Base-by-base conservation (phyloP, 2,888 invertebrate species). In the Saturnia japonica region DNA sequence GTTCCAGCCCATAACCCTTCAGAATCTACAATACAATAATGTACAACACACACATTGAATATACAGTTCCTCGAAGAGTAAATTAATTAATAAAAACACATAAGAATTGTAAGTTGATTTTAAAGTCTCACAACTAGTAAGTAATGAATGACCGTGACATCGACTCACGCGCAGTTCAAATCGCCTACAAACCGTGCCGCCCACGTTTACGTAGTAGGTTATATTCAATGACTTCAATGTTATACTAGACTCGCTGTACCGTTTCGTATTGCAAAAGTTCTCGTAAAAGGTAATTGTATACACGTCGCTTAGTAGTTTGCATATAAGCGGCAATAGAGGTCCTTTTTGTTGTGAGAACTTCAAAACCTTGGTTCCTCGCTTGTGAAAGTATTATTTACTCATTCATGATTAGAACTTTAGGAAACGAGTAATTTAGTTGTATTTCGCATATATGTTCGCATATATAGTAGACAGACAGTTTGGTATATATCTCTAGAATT, bases 81-180 rank as follows among this genome's bases (percentile, higher is more conserved):
- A n/a, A n/a, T n/a, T n/a, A n/a, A n/a, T n/a, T n/a, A n/a, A n/a
- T n/a, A n/a, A n/a, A n/a, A n/a, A n/a, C n/a, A n/a, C n/a, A n/a
- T n/a, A n/a, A n/a, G n/a, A n/a, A n/a, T n/a, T n/a, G n/a, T n/a
- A n/a, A n/a, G n/a, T n/a, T n/a, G n/a, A n/a, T 57, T 57, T 57
- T 64, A 19, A 62, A 62, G 34, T 28, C 62, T 40, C 9, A 40
- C 40, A 64, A 64, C 42, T 66, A 73, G 79, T 79, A 76, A 77
- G 80, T 34, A 83, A 84, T 85, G 85, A 86, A 84, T 87, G 88
- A 77, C 89, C 88, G 81, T 90, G 89, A 88, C 89, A 87, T 80
- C 86, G 85, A 83, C 88, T 85, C 88, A 82, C 82, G 83, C 86
- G 84, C 86, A 84, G 82, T 82, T 64, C 83, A 82, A 75, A 76